Evolutionary conservation across 2,888 invertebrate genomes (phyloP).

Genomic region (Octodonta nipae): DNA sequence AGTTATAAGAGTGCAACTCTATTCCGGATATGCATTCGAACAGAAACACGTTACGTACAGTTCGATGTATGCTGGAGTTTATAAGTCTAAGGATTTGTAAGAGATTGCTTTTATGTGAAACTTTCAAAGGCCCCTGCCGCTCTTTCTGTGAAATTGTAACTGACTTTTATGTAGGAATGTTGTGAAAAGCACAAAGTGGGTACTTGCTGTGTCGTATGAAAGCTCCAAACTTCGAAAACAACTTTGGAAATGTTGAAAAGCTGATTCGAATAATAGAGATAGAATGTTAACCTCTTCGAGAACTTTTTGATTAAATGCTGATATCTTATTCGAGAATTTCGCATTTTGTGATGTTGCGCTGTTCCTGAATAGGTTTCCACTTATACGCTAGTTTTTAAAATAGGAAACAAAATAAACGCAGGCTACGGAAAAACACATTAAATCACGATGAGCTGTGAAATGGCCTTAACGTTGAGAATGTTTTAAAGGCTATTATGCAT

Average conservation of each 20-base stretch:
- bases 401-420: too few species aligned
- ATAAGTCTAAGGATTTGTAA: constrained; percentile 21
- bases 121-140: constrained; percentile 21
- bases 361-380: too few species aligned
- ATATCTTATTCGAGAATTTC: too few species aligned
- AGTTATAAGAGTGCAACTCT: not conserved
- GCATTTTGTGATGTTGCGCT: too few species aligned
- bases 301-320: constrained; percentile 12
- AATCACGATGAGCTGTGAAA: too few species aligned
- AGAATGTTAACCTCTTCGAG: constrained; percentile 10
- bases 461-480: too few species aligned
- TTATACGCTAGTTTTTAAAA: too few species aligned
- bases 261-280: constrained; percentile 14
- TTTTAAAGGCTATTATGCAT: too few species aligned
- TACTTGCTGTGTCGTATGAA: constrained; percentile 1
- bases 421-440: too few species aligned
- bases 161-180: constrained; percentile 18
- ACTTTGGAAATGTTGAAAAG: constrained; percentile 16
- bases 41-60: constrained; percentile 10
- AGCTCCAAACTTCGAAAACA: constrained; percentile 11
- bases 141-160: constrained; percentile 21
- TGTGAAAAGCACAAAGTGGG: not conserved
- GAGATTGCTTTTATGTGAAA: constrained; percentile 22
- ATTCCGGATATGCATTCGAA: not conserved
- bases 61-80: constrained; percentile 17